Conservation (phyloP, 2,113 vertebrate genomes). For the Atractosteus spatula region DNA sequence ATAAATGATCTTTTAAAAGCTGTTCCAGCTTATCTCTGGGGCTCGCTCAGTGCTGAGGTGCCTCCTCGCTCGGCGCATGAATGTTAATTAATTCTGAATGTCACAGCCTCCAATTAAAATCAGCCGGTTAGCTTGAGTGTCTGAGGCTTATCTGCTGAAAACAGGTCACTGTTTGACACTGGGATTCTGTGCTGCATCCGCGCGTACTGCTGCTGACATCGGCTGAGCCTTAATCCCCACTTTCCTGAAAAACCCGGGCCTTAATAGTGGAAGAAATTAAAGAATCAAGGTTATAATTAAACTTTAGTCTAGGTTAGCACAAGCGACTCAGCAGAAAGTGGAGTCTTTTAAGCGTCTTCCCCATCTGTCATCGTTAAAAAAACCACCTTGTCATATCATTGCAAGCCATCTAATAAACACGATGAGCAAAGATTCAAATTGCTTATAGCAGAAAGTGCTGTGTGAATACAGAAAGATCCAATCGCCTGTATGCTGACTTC, state of each 20-base stretch:
- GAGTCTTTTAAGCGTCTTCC: slow-evolving; percentile 7
- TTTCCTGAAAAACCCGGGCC: slow-evolving; percentile 55
- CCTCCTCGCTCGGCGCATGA: slow-evolving; percentile 25
- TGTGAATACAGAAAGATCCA: too few species aligned
- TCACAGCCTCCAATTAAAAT: slow-evolving; percentile 65
- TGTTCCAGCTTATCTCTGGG: slow-evolving; percentile 32
- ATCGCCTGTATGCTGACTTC: too few species aligned
- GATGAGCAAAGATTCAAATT: not conserved
- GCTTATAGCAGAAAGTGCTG: too few species aligned
- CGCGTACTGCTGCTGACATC: slow-evolving; percentile 57
- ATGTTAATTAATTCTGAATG: slow-evolving; percentile 73
- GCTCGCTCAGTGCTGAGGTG: slow-evolving; percentile 45
- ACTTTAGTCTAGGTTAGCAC: slow-evolving; percentile 23
- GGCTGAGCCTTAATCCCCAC: slow-evolving; percentile 64
- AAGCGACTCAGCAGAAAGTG: slow-evolving; percentile 2
- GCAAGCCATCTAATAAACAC: slow-evolving; percentile 14
- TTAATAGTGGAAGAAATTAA: slow-evolving; percentile 45
- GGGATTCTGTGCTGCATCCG: slow-evolving; percentile 52
- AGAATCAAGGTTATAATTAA: slow-evolving; percentile 50
- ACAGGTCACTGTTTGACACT: slow-evolving; percentile 70
- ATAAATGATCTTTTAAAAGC: slow-evolving; percentile 10
- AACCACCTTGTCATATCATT: not conserved
- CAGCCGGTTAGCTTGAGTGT: slow-evolving; percentile 59
- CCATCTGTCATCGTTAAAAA: not conserved
- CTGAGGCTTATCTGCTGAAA: slow-evolving; percentile 66